Evolutionary conservation across 2,888 invertebrate species (phyloP), one percentile per base, ranked within the genome.

Genomic region (Diarsia dahlii): DNA sequence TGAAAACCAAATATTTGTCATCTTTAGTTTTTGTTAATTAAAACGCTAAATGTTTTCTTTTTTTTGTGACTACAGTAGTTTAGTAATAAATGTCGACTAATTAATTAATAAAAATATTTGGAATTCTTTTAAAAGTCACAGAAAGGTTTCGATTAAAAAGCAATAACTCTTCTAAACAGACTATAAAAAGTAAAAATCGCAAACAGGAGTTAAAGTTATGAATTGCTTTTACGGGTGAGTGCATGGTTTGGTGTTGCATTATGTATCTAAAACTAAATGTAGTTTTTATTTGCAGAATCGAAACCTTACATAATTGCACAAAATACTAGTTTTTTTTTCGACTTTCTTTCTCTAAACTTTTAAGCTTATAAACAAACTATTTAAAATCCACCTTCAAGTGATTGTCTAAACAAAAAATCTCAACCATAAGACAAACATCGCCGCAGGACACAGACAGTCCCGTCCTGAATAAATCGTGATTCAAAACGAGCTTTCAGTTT

Each of bases 401-500:
- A 34, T 18, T 34, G 9, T 28, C 10, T 9, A 18, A 34, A 9
- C 18, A 60, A 60, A 45, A 63, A 23, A 60, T 34, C 54, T 15
- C 12, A 60, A 78, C 28, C 34, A 12, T 9, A 50, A 20, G 20
- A n/a, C 54, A 78, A 74, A 60, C 78, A 56, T 45, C 39, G 48
- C 66, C 70, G 56, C 6, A 34, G 46, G 63, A 60, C 45, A 58
- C 23, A 48, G n/a, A 20, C 46, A 80, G 82, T 80, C 34, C 34
- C 45, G 23, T 66, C 63, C 73, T 80, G 68, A 68, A 82, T 84
- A 80, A 87, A 74, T 76, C 76, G 74, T 76, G 71, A 87, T 84
- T 87, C 86, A 81, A 85, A 83, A 80, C 74, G 81, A 66, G 76
- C 77, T 77, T 84, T 80, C 83, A 79, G 78, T 78, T 83, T 69